Evolutionary conservation across 2,797 vertebrate genomes (phyloP), one percentile per base, ranked within the genome.

Genomic region (Lagodon rhomboides): DNA sequence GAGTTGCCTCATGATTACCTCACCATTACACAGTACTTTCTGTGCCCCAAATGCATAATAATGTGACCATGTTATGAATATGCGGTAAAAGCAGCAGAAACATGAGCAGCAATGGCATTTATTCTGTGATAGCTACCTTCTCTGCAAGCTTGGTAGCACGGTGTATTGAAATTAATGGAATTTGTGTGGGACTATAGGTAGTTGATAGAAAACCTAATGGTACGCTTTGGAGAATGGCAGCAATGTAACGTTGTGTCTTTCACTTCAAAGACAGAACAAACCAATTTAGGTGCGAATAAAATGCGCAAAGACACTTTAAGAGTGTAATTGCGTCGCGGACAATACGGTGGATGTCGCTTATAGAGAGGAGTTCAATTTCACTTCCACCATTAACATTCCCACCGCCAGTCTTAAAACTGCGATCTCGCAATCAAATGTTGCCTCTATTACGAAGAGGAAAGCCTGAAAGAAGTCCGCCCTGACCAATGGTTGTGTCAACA

Each of bases 401-500:
- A 20, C 64, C n/a, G 43, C n/a, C 61, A n/a, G 41, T 46, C 18
- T 53, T n/a, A 12, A 49, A 53, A 34, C n/a, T 34, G 13, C 23
- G 27, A 69, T 60, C 12, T 46, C 5, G 16, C 3, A 68, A 50
- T 77, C 59, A 68, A 68, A 56, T 38, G 15, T 27, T 18, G 23
- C 23, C 2, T 58, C 12, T 34, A 15, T 30, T 38, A 68, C 54
- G 60, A n/a, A 77, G 54, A 58, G 22, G 1, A 10, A 3, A 0
- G 9, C 1, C 38, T 20, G 10, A 75, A 53, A 64, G 44, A 67
- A 23, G 46, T n/a, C 16, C n/a, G 34, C 12, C 58, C n/a, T 15
- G 16, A 65, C 50, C 62, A 65, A 64, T 30, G 49, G 59, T 44
- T 50, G 46, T 22, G 25, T 85, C 74, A 55, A 59, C 58, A 75